Percentiles rank a stretch among this genome's conserved stretches.
Conservation (phyloP, 2,113 vertebrate genomes). For the Passerina amoena region DNA sequence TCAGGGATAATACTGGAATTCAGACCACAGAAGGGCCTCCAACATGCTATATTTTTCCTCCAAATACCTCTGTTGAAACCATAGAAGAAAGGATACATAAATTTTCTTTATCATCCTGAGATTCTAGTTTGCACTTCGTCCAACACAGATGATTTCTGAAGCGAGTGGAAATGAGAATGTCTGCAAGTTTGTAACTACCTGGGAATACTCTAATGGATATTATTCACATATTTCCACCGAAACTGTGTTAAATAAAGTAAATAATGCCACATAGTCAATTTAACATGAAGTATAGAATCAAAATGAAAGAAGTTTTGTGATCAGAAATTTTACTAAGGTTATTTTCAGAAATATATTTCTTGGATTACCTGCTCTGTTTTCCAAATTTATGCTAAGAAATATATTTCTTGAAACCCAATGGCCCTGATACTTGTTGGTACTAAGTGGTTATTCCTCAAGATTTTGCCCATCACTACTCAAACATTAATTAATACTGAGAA, state of each 20-base stretch:
- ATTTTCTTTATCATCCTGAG: background rate
- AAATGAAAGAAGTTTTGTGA: background rate
- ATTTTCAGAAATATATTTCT: background rate
- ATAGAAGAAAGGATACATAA: background rate
- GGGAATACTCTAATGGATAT: background rate
- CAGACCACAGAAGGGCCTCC: background rate
- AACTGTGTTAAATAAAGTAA: background rate
- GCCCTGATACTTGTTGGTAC: background rate
- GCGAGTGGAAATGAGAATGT: background rate
- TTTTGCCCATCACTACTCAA: background rate
- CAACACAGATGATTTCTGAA: background rate
- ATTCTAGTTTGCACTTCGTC: background rate
- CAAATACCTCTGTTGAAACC: background rate
- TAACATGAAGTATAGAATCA: fast-evolving
- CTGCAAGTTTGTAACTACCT: background rate
- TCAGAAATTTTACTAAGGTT: background rate
- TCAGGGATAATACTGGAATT: background rate
- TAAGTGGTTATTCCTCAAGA: background rate
- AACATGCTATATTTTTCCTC: background rate
- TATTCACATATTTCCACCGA: background rate
- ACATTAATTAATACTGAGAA: background rate
- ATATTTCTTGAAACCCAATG: background rate
- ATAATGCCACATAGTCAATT: background rate
- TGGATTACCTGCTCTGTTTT: background rate
- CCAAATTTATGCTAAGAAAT: background rate